Evolutionary conservation across 1,140 invertebrate species (phyloP), one percentile per base, ranked within the genome.

Genomic region (Notospermus geniculatus): DNA sequence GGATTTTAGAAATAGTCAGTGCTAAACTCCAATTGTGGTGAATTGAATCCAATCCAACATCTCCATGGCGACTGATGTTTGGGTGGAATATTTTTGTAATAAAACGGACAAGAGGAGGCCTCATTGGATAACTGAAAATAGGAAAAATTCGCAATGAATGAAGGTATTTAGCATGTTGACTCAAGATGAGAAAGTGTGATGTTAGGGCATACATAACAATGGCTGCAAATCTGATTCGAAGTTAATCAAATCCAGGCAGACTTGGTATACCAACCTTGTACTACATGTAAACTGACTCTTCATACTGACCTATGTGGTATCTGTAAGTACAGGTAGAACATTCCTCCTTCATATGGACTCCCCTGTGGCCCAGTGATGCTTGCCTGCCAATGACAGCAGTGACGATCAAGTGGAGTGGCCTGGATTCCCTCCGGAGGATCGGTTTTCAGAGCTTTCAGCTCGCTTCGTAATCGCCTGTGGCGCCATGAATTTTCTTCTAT

Each of bases 21-120:
- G 93, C 93, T 56, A 96, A 82, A 36, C 91, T 94, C 94, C 94
- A 97, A 81, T 96, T 96, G 79, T 95, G 91, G 74, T 93, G 91
- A 73, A 97, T 93, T 17, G 91, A 95, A 82, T 96, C 94, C 62
- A 96, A 91, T 32, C 93, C 93, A 62, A 96, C 92, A 82, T 96
- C 93, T n/a, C 93, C 94, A 77, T 97, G 93, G 13, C 93, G 86
- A 27, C 92, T 95, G 30, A 97, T 89, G 80, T 97, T 97, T 2
- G 94, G 93, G 83, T 97, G 94, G 72, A 95, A 87, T 69, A 97
- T 92, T 80, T 91, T 91, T 41, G 78, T 80, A 43, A 80, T 76
- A 59, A 80, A 78, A 45, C 74, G 64, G 0, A 95, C 92, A 53
- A 90, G 87, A 1, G 94, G 94, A 32, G 94, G 93, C 67, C 86